Percentiles rank a stretch among this genome's conserved stretches.
Evolutionary conservation across 2,113 vertebrate species (phyloP).

Genomic region (Herpetotheres cachinnans): DNA sequence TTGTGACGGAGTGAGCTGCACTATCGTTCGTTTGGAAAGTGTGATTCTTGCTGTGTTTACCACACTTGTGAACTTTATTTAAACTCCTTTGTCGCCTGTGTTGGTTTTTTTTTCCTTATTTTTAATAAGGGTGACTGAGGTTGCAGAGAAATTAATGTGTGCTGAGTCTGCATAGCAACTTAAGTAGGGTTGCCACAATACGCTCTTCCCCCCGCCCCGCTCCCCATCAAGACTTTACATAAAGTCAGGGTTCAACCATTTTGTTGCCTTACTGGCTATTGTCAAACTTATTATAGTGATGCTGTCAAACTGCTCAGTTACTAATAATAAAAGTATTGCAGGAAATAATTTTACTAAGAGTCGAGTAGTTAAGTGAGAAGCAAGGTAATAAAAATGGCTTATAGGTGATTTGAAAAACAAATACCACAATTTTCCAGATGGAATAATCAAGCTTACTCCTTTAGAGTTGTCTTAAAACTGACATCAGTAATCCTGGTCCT

Average conservation of each 20-base stretch:
- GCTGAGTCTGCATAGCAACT: slow-evolving; percentile 86
- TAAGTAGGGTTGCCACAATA: slow-evolving; percentile 97
- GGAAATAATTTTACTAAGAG: slow-evolving; percentile 49
- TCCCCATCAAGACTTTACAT: neutral
- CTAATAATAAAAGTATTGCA: slow-evolving; percentile 16
- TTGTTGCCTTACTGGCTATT: neutral
- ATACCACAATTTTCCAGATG: neutral
- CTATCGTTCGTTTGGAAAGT: slow-evolving; percentile 81
- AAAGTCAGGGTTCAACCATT: slow-evolving; percentile 3
- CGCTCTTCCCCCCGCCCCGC: neutral
- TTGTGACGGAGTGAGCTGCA: slow-evolving; percentile 81
- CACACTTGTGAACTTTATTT: slow-evolving; percentile 82
- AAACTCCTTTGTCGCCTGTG: slow-evolving; percentile 86
- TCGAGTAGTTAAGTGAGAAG: neutral
- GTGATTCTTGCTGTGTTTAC: slow-evolving; percentile 88
- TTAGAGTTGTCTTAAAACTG: neutral
- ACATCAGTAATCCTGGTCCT: neutral
- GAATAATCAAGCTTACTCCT: neutral
- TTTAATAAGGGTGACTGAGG: slow-evolving; percentile 89
- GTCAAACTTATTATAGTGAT: neutral
- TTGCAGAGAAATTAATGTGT: slow-evolving; percentile 92
- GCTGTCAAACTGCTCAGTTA: slow-evolving; percentile 8
- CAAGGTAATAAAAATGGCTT: neutral
- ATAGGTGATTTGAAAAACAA: neutral
- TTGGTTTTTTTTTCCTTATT: slow-evolving; percentile 74